Evolutionary conservation across 92 coral and sea anemone species (phyloP), one percentile per base, ranked within the genome.

Genomic region (Umimayanthus kanabou): DNA sequence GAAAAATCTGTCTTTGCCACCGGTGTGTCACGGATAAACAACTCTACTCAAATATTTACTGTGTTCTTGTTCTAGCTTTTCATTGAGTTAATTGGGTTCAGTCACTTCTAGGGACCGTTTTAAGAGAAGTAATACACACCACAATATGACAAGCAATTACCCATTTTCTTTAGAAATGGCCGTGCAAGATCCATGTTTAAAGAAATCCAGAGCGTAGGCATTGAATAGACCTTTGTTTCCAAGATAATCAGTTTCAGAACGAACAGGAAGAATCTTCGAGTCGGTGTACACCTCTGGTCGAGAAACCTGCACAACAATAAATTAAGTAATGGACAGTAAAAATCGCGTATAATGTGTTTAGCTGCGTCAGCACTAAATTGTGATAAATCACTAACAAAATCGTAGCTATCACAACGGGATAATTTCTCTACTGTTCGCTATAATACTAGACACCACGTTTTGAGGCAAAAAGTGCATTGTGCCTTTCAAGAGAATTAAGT

Each of bases 171-270:
- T 39, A 29, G 42, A 73, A 58, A 93, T 79, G 20, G 88, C 92
- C 67, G 37, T 85, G 0, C 0, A 0, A 40, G 94, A 92, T 47
- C 93, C 93, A 50, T 94, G 97, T 64, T 94, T 92, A 42, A 90
- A 94, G 74, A 94, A 94, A 80, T 94, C 97, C 79, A 92, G 71
- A 2, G 97, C 97, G 80, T 88, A 94, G 18, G 97, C 93, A 43
- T 94, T 94, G 37, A 92, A 70, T 47, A 26, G 91, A n/a, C 0
- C 71, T 13, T 50, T 16, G 40, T 77, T 69, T 10, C 89, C 90
- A 5, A 55, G 30, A 20, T 72, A 81, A 83, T 72, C 85, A 18
- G 33, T 40, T 29, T 79, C 83, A 39, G 85, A 85, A 40, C 82
- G 88, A 53, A 84, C 80, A 42, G 97, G 97, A 7, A 94, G 88